Conservation (phyloP, 2,888 invertebrate genomes). For the Campopleginae sp. region DNA sequence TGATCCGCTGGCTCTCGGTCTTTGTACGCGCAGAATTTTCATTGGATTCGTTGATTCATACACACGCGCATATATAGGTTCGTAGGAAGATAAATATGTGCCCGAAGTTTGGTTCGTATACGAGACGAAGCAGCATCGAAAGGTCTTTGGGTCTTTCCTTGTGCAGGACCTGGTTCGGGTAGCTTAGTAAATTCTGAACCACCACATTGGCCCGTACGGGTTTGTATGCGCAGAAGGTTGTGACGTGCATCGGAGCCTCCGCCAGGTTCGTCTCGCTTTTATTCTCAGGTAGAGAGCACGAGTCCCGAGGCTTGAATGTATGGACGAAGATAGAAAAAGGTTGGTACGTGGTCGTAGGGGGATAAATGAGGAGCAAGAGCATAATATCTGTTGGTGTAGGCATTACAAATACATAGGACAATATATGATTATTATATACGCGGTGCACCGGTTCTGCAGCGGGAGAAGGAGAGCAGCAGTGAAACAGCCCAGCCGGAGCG, state of each 20-base stretch:
- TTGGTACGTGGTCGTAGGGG: background rate
- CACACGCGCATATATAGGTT: background rate
- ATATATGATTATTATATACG: constrained; percentile 81
- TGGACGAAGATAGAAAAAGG: constrained; percentile 12
- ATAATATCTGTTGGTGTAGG: constrained; percentile 35
- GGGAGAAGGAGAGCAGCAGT: constrained; percentile 46
- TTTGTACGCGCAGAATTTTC: constrained; percentile 23
- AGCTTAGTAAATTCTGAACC: constrained; percentile 16
- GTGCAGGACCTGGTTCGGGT: constrained; percentile 13
- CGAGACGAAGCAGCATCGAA: constrained; percentile 31
- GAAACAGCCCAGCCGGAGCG: constrained; percentile 60
- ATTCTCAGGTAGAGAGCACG: constrained; percentile 55
- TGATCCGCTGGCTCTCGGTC: constrained; percentile 25
- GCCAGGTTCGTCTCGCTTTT: constrained; percentile 55
- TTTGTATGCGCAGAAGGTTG: background rate
- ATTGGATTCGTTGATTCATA: background rate
- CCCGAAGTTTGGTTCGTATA: background rate
- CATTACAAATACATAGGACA: constrained; percentile 69
- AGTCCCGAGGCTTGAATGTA: background rate
- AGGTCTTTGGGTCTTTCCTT: constrained; percentile 44
- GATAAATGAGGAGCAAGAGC: constrained; percentile 8
- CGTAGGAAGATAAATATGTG: background rate
- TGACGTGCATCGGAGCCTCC: background rate
- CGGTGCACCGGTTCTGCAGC: constrained; percentile 73
- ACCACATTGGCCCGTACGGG: background rate